Evolutionary conservation across 1,140 invertebrate species (phyloP), one percentile per base, ranked within the genome.

Genomic region (Homalodisca vitripennis): DNA sequence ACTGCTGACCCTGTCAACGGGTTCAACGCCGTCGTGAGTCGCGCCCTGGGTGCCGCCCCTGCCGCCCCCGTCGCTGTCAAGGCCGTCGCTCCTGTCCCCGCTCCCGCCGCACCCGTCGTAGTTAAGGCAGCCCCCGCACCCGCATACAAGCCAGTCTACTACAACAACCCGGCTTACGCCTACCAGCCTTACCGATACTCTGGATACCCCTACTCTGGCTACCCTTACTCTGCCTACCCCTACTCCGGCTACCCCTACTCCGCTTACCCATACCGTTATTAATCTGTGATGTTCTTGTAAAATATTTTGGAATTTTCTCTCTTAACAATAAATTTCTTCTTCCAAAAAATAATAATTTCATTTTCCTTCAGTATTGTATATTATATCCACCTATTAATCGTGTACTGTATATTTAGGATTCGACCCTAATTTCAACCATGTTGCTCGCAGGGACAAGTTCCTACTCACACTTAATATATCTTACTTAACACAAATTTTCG

Each of bases 1-100:
- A 84, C 83, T 3, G 84, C 85, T 3, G 86, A 87, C 72, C 73
- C 80, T 24, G 82, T 86, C 64, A 84, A 83, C 71, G 87, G 87
- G 57, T 88, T 87, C 78, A 87, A 88, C 76, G 87, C 87, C 6
- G 83, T 87, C 32, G 86, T 88, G 0, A 82, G 84, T 63, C 82
- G 85, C 72, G 69, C 31, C 67, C 74, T 14, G n/a, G 70, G 71
- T 0, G 60, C 57, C 47, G 70, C 63, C 24, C 51, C 73, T 13
- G 67, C 66, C 24, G 1, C 41, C 1, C 32, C 41, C 24, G 34
- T 30, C 22, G 10, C 32, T 2, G 64, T 66, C 20, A 20, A 24
- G n/a, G 26, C 17, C 2, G 57, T 26, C 26, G 67, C 67, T 62
- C 67, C 67, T 22, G 51, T 34, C 27, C 12, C 26, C 30, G 53